Base-by-base conservation (phyloP, 2,888 invertebrate genomes). In the Colletes collaris region DNA sequence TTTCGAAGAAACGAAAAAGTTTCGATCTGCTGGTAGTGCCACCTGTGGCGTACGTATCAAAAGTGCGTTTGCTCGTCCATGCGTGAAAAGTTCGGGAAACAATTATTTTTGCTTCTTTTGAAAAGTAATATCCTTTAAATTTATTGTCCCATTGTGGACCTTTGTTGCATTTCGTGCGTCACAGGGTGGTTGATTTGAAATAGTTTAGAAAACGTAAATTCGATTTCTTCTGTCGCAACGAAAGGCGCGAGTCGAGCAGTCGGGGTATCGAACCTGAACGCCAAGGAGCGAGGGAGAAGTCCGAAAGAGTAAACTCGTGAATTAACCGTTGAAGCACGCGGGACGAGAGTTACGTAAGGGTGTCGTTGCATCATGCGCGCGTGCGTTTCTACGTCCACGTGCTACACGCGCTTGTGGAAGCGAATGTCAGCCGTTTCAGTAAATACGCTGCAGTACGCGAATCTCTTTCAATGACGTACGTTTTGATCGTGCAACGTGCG, bases 381-480 rank as follows among this genome's bases (percentile, higher is more conserved):
- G 58, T 67, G 81, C 72, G 81, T 68, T 68, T 55, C 49, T 50
- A 16, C 37, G 65, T 68, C 72, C 82, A 82, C 82, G 82, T 83
- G 84, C 81, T 77, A 37, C 70, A 69, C 69, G 58, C 82, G 77
- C 52, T 58, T 40, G 68, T 70, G 52, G 64, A 76, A 78, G 84
- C 83, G 86, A 88, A 85, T 86, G 87, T 85, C 85, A 87, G 76
- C 70, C 75, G 60, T 50, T 75, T 75, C 46, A 59, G 62, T 68
- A 81, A 75, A 79, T 75, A 79, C 55, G 49, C 27, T 55, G 63
- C 40, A 11, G 35, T 68, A 64, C 77, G 71, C 67, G 58, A 52
- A 78, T 73, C 76, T 80, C 67, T 63, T 49, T 59, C 67, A 70
- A 78, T 83, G 83, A 84, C 83, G 84, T 83, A 81, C 62, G 37